Conservation (phyloP, 2,888 invertebrate species). For the Nasonia oneida region DNA sequence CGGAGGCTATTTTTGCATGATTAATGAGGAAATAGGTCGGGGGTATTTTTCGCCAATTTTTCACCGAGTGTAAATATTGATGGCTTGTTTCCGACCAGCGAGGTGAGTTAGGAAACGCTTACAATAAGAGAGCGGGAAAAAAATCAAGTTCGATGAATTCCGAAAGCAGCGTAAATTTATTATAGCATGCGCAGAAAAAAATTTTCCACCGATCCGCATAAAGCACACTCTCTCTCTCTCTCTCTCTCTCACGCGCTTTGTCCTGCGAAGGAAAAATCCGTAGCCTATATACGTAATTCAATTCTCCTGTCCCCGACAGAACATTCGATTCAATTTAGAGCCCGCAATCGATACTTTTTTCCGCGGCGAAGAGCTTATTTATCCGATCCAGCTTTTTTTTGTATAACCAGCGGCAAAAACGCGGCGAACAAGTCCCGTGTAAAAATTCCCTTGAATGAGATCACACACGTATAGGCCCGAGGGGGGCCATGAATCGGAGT, state of each 20-base stretch:
- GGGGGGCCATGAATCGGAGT: background rate
- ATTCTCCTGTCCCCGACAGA: background rate
- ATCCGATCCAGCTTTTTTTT: constrained; percentile 7
- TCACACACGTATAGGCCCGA: background rate
- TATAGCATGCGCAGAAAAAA: too few relatives aligned
- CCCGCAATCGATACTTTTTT: constrained; percentile 40
- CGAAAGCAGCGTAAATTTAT: too few relatives aligned
- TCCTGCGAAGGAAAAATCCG: background rate
- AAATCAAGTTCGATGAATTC: too few relatives aligned
- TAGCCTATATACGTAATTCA: background rate
- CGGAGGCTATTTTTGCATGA: too few relatives aligned
- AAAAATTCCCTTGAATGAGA: constrained; percentile 22
- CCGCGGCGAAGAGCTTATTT: background rate
- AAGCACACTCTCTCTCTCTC: background rate
- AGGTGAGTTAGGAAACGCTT: too few relatives aligned
- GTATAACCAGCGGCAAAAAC: background rate
- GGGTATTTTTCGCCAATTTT: too few relatives aligned
- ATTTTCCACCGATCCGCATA: background rate
- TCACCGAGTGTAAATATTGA: too few relatives aligned
- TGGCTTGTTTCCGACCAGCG: too few relatives aligned
- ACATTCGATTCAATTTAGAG: constrained; percentile 17
- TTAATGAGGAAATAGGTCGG: too few relatives aligned
- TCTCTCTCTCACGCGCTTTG: background rate
- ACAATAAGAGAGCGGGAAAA: too few relatives aligned
- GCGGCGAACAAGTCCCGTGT: background rate